Percentiles rank a stretch among this genome's conserved stretches.
These are phyloP conservation scores for Dasyurus viverrinus DNA, from an alignment of 2,113 vertebrate species.

Conservation along the genomic window DNA sequence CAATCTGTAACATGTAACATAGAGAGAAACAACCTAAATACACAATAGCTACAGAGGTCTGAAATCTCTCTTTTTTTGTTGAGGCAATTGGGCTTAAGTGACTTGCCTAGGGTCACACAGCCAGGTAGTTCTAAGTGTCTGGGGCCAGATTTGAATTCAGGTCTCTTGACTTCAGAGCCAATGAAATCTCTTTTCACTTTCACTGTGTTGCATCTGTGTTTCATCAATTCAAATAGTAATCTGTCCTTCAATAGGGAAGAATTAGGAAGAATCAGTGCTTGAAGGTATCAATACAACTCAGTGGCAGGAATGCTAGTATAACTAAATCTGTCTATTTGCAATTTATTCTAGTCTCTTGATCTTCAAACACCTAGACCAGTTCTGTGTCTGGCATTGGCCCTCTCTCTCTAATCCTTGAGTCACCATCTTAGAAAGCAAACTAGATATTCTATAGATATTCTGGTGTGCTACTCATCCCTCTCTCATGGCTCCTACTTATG, in stretches of 20 bases:
- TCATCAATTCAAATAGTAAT: neutral
- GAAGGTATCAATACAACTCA: neutral
- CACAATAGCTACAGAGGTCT: neutral
- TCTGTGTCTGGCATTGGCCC: neutral
- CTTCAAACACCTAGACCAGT: neutral
- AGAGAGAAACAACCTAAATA: neutral
- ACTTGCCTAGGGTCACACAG: no score
- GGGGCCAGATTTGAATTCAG: no score
- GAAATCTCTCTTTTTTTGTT: neutral
- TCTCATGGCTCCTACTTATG: neutral
- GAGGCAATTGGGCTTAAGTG: no score
- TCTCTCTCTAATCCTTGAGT: neutral
- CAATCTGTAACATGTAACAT: neutral
- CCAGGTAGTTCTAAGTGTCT: no score
- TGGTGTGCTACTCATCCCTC: neutral
- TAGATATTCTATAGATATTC: neutral
- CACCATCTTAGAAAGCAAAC: neutral
- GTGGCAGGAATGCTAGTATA: neutral
- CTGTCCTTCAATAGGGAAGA: neutral
- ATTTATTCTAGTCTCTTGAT: neutral
- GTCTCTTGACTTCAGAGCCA: no score
- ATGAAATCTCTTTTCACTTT: neutral
- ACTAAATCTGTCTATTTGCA: neutral
- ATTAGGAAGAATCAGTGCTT: neutral
- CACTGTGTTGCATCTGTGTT: neutral